Evolutionary conservation across 2,797 vertebrate genomes (phyloP), one percentile per base, ranked within the genome.

Genomic region (Toxotes lorentzi): DNA sequence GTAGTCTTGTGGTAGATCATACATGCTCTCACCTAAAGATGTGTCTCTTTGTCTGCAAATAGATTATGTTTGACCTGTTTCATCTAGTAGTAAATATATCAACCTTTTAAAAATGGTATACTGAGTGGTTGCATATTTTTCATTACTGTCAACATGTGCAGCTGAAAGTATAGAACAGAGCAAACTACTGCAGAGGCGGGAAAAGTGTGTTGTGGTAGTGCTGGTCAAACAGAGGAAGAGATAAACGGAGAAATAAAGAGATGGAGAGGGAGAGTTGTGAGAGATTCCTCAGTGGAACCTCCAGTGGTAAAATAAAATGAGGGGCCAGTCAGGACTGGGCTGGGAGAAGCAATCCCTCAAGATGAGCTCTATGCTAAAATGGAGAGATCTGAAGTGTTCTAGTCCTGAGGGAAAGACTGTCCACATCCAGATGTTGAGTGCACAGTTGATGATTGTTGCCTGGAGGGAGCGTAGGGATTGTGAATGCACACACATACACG

Each of bases 341-440:
- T 27, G 40, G 34, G 57, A 75, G 71, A 74, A 67, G 59, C 32
- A 5, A 12, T 82, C 85, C 75, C 85, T 58, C 48, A 58, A 72
- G 88, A 76, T 61, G 38, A 62, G 65, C 43, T 76, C 50, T 50
- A 48, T 66, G 82, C 72, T 84, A 78, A 88, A 90, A 86, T 62
- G 57, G 43, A 87, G 79, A 76, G 73, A 84, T 87, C 67, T 81
- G 70, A 90, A 73, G 78, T 84, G 73, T 69, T 81, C 24, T 17
- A 32, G 51, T 88, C 92, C 84, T 58, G 58, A 47, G 89, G 89
- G 87, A 80, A 73, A 61, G 64, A 68, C 76, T 79, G 88, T 82
- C 86, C 89, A 70, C 67, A 62, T 89, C 86, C 92, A 93, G 89
- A 93, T 92, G 90, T 86, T 85, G 73, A 83, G 76, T 34, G 73